phyloP scores from a whole-genome alignment of 2,797 vertebrate species.

The Gambelia wislizenii region DNA sequence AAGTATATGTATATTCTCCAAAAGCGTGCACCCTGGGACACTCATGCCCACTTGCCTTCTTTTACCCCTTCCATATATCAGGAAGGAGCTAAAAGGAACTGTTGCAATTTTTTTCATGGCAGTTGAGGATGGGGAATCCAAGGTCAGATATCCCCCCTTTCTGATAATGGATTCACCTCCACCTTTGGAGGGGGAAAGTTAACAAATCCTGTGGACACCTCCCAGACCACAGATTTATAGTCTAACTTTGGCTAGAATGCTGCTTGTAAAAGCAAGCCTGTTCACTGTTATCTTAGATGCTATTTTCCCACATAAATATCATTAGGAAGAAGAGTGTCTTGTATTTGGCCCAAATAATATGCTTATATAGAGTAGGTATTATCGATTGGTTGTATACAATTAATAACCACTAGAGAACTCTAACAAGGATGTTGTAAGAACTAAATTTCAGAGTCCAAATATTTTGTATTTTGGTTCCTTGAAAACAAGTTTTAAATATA shows the following conservation, averaged over 20 bases:
- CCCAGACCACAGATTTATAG: neutral
- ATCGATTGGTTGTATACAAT: neutral
- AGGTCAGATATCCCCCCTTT: neutral
- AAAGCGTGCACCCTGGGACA: too few relatives aligned
- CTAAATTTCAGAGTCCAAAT: slow-evolving; percentile 16
- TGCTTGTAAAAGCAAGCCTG: neutral
- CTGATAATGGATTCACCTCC: neutral
- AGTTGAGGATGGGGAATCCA: neutral
- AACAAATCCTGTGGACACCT: neutral
- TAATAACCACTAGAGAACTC: neutral
- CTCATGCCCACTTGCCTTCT: too few relatives aligned
- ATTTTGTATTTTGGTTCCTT: slow-evolving; percentile 14
- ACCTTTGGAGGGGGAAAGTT: too few relatives aligned
- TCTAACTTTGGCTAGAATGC: neutral
- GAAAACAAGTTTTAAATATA: slow-evolving; percentile 59
- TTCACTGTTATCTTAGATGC: neutral
- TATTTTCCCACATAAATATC: neutral
- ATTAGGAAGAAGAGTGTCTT: too few relatives aligned
- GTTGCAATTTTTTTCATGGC: neutral
- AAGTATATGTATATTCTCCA: too few relatives aligned
- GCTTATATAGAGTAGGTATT: neutral
- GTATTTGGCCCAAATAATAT: neutral
- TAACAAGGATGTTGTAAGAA: neutral
- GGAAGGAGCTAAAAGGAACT: too few relatives aligned
- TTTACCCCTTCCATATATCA: too few relatives aligned